Evolutionary conservation across 2,797 vertebrate genomes (phyloP).

Genomic region (Garrulus glandarius): DNA sequence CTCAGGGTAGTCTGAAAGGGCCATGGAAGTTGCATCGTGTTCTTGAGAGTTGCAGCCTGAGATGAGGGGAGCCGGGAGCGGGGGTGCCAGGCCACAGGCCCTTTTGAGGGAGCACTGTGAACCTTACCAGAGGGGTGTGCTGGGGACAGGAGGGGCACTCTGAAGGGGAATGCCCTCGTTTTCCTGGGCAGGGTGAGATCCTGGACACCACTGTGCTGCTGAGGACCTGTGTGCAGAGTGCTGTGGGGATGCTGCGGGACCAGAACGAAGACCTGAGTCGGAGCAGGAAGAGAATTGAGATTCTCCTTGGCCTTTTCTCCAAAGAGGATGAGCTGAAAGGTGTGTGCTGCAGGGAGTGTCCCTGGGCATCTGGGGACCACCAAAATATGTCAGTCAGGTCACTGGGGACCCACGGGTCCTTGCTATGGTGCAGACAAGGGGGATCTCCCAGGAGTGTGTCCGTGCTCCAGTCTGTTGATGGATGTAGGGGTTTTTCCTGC

Average conservation of each 20-base stretch:
- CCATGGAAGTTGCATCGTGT: accelerated
- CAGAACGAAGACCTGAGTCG: constrained; percentile 72
- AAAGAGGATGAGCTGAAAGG: constrained; percentile 73
- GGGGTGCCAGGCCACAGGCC: not conserved
- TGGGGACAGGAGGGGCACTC: not conserved
- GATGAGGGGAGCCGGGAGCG: not conserved
- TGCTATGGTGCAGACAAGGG: not conserved
- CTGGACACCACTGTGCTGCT: constrained; percentile 88
- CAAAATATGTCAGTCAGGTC: not conserved
- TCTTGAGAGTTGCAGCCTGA: not conserved
- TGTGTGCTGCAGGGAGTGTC: not conserved
- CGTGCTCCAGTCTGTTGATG: not conserved
- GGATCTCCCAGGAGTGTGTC: not conserved
- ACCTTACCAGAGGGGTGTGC: not conserved
- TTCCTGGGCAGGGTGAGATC: constrained; percentile 3
- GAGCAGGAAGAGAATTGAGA: constrained; percentile 82
- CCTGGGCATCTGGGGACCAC: not conserved
- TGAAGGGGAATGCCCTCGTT: not conserved
- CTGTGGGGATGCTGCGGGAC: constrained; percentile 88
- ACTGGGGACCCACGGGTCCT: not conserved
- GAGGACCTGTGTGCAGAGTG: constrained; percentile 89
- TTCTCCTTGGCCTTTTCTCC: constrained; percentile 84
- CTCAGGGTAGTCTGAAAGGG: not conserved
- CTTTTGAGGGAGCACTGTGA: not conserved
- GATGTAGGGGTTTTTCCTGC: not conserved